These are phyloP conservation scores for Microcebus jonahi DNA, from an alignment of 2,113 vertebrate genomes.

Conservation along the genomic window DNA sequence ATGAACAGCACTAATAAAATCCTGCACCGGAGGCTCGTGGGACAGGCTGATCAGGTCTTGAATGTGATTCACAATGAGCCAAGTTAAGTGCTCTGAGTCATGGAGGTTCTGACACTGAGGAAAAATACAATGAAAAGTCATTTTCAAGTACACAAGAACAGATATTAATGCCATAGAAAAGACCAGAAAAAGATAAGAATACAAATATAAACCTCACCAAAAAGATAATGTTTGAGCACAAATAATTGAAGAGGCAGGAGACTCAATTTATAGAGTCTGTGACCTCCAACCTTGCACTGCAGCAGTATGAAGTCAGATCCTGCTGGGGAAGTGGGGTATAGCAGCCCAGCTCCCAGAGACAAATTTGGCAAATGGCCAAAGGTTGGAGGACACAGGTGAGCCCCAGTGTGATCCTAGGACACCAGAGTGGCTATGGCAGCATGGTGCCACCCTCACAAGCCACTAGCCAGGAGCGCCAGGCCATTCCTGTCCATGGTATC, in stretches of 20 bases:
- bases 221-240: not conserved
- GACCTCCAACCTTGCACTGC: accelerated
- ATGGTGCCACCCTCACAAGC: no score
- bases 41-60: conserved; percentile 96
- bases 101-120: conserved; percentile 98
- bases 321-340: accelerated
- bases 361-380: not conserved
- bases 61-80: conserved; percentile 98
- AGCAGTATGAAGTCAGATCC: no score
- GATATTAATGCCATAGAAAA: accelerated
- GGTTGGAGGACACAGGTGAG: not conserved
- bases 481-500: accelerated
- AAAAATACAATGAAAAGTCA: not conserved
- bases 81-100: conserved; percentile 97
- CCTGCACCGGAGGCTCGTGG: conserved; percentile 97
- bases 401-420: accelerated
- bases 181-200: not conserved
- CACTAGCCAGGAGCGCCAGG: accelerated
- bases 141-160: not conserved
- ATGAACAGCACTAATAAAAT: conserved; percentile 98
- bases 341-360: not conserved
- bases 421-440: accelerated
- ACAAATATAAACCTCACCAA: not conserved
- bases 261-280: accelerated
- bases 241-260: not conserved